These are phyloP conservation scores for Clamator glandarius DNA, from an alignment of 2,797 vertebrate genomes.

Conservation along the genomic window DNA sequence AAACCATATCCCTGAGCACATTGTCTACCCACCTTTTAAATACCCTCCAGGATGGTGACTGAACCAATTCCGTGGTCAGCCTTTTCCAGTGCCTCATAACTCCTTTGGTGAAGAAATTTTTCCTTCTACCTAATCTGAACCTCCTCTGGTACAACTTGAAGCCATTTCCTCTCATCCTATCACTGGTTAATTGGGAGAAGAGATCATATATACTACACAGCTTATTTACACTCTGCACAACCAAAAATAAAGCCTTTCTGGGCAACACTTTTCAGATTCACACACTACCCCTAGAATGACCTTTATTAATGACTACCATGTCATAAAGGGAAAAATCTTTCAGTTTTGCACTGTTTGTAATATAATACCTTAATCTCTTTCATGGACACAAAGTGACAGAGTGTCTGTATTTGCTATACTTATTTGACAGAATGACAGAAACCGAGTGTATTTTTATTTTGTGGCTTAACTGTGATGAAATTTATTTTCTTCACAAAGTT, in stretches of 20 bases:
- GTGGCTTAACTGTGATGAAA: not conserved
- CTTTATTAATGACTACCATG: not conserved
- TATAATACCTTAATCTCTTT: not conserved
- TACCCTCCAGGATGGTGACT: too few relatives aligned
- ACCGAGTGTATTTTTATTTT: not conserved
- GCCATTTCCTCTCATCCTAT: too few relatives aligned
- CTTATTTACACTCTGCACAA: not conserved
- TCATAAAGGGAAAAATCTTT: not conserved
- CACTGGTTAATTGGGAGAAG: too few relatives aligned
- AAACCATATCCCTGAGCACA: too few relatives aligned
- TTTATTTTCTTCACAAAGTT: constrained; percentile 32
- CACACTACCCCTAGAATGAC: not conserved
- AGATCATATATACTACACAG: not conserved
- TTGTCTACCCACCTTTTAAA: too few relatives aligned
- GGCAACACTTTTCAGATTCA: not conserved
- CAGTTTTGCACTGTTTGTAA: not conserved
- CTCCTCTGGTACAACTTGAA: too few relatives aligned
- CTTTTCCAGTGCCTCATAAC: too few relatives aligned
- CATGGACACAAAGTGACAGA: not conserved
- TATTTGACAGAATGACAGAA: constrained; percentile 23
- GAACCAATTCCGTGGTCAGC: too few relatives aligned
- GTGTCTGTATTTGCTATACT: not conserved
- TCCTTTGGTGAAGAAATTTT: too few relatives aligned
- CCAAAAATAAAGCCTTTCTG: not conserved
- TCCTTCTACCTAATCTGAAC: too few relatives aligned